Base-by-base conservation (phyloP, 2,888 invertebrate species). In the Stenichneumon culpator region DNA sequence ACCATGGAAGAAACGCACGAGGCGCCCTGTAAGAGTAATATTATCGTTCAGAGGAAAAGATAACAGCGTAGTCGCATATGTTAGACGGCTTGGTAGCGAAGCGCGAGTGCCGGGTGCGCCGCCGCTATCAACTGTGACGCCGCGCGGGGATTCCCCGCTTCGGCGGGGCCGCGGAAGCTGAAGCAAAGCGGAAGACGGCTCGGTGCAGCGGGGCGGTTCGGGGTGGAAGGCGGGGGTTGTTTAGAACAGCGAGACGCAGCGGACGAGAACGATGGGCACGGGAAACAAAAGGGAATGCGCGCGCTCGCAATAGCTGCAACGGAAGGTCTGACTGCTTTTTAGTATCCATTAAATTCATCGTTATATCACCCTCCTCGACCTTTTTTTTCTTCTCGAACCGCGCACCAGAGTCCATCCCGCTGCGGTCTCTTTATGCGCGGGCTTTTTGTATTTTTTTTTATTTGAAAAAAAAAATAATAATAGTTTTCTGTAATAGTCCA, bases 31-130 rank as follows among this genome's bases (percentile, higher is more conserved):
- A 91, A 89, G 88, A 90, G 91, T 88, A 92, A 92, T 91, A 92
- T 92, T 92, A 91, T 92, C 89, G 87, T 91, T 92, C 88, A 89
- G 88, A 91, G 89, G 90, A 86, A 91, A 91, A 89, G 92, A 91
- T 91, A 92, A 91, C 92, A 92, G 83, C 84, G 87, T 77, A 87
- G 84, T 87, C 87, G 91, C 91, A 90, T 91, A 90, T 90, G 91
- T 90, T 90, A 89, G 89, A 74, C 81, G 86, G 68, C 52, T 79
- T 32, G 75, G 63, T 79, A 67, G 77, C 44, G 50, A n/a, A 68
- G 73, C 77, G 54, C 69, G 67, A 39, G 32, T 60, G 44, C 44
- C 50, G 44, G 14, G 32, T 54, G 22, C 67, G 36, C 9, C 36
- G 36, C 39, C 60, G n/a, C 9, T 14, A 39, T 67, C 11, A 19